Base-by-base conservation (phyloP, 1,140 invertebrate genomes). In the Drosophila mayri region DNA sequence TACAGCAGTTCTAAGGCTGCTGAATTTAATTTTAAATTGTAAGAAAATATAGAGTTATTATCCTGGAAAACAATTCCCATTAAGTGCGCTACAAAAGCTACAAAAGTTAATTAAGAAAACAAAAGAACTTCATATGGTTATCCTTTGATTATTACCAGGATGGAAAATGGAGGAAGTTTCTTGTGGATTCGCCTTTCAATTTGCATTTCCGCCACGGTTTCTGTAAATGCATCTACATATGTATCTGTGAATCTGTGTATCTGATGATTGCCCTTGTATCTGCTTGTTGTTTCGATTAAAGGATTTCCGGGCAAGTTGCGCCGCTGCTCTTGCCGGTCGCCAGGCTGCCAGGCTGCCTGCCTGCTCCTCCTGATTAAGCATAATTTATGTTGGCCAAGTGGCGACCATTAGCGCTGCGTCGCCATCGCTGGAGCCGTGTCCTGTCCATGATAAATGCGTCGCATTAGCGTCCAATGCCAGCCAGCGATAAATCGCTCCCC, bases 321-420 rank as follows among this genome's bases (percentile, higher is more conserved):
- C 32, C 46, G 20, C 14, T 60, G 14, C 46, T 55, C 25, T 10
- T 50, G 63, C 12, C 47, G 61, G 12, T 59, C 14, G 46, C 46
- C 46, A 30, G 16, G 54, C 35, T 71, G 41, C 41, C 41, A 30
- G 16, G 18, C 12, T 50, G 66, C 14, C 50, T 58, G 11, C 49
- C 6, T 72, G 79, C 59, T 70, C 41, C 47, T 72, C 62, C 75
- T 87, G 82, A 85, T 85, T 85, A 82, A 79, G 66, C 68, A 87
- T 82, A 87, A 86, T 86, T 86, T 86, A 86, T 86, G 82, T 86
- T 71, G 70, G 78, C 83, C 82, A 87, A 85, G 83, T 85, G 75
- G 83, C 83, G 79, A 83, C 79, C 84, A 86, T 86, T 86, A 86
- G 84, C 83, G 84, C 62, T 47, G 57, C 80, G 55, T 55, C 67